Evolutionary conservation across 2,113 vertebrate genomes (phyloP), one percentile per base, ranked within the genome.

Genomic region (Philantomba maxwellii): DNA sequence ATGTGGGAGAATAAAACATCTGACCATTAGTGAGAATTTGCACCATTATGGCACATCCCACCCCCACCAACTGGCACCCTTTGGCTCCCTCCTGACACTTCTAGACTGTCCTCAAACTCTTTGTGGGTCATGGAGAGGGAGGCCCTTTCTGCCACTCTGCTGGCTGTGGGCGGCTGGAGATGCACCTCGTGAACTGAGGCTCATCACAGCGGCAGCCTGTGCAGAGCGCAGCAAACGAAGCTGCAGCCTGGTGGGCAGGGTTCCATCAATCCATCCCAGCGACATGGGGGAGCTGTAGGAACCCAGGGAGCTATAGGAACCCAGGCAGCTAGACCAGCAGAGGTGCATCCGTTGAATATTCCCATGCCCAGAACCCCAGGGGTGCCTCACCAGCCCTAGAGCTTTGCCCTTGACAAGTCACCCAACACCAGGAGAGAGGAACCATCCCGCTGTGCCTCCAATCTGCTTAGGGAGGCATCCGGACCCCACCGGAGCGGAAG

Each of bases 161-260:
- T 25, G 45, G 66, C 66, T 13, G 4, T 1, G 0, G 26, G 49
- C 28, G 3, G 6, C 12, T 10, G 17, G 86, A 6, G 6, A 33
- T 0, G 23, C 2, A 12, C 3, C 49, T 39, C 0, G 0, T 4
- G 36, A 14, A 12, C 12, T 1, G 0, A 93, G 77, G 7, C 53
- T 89, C 7, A 0, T 30, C 57, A 17, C 9, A 17, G 57, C 5
- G 21, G 64, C 78, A 64, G 85, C 47, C 55, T 0, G 0, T 7
- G 53, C 0, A 17, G 19, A 43, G 25, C 1, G 28, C 73, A 86
- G 93, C 39, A 45, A 1, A 6, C 7, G 47, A 33, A 30, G 70
- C 58, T 12, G 16, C 10, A 21, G 39, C 5, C 0, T 5, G 7
- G 15, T 2, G 21, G 84, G 85, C 62, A 45, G 45, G 7, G 21